These are phyloP conservation scores for Dolichomitus sp. DNA, from an alignment of 2,888 invertebrate species.

Conservation along the genomic window DNA sequence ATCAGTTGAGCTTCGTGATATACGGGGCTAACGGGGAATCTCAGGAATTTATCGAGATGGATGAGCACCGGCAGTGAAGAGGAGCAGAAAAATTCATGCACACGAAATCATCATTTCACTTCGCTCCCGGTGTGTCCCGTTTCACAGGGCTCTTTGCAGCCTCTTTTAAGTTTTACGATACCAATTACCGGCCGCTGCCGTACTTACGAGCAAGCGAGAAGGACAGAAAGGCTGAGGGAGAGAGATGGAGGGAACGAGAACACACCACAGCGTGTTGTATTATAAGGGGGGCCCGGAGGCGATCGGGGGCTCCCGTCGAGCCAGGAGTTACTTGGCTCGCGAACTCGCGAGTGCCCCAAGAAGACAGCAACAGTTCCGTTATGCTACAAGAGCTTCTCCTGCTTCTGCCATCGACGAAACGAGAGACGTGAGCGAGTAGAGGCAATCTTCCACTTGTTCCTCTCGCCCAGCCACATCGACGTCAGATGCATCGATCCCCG, in stretches of 20 bases:
- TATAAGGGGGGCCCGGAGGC: conserved; percentile 53
- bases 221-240: conserved; percentile 44
- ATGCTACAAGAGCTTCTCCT: conserved; percentile 54
- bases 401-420: conserved; percentile 53
- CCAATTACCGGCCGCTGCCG: conserved; percentile 73
- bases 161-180: conserved; percentile 74
- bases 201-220: conserved; percentile 65
- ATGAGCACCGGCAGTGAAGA: conserved; percentile 26
- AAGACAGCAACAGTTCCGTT: conserved; percentile 63
- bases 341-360: conserved; percentile 48
- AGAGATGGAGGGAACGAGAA: conserved; percentile 51
- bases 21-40: conserved; percentile 54
- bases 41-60: conserved; percentile 63
- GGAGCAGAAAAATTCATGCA: conserved; percentile 57
- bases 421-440: conserved; percentile 61
- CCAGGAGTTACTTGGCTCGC: conserved; percentile 60
- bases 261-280: conserved; percentile 57
- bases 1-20: conserved; percentile 44
- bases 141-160: conserved; percentile 72
- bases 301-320: conserved; percentile 64
- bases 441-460: conserved; percentile 70
- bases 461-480: conserved; percentile 64
- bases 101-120: conserved; percentile 68
- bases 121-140: conserved; percentile 71
- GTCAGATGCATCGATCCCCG: conserved; percentile 69